Percentiles rank a stretch among this genome's conserved stretches.
Evolutionary conservation across 2,888 invertebrate genomes (phyloP).

Genomic region (Eupithecia subumbrata): DNA sequence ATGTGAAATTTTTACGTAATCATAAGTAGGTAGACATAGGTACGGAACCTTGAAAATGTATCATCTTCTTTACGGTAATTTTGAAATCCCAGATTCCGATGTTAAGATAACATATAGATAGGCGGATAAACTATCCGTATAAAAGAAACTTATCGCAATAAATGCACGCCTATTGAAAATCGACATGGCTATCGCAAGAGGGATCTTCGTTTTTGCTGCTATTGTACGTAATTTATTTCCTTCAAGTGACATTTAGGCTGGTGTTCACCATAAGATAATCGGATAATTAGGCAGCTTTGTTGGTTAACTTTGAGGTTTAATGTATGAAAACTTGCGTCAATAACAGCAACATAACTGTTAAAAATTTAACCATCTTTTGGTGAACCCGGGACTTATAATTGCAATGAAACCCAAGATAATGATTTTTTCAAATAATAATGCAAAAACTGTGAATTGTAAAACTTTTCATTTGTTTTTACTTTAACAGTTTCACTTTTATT

Average conservation of each 20-base stretch:
- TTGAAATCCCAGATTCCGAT: conserved; percentile 18
- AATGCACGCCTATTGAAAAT: conserved; percentile 20
- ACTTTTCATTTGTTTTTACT: too few relatives aligned
- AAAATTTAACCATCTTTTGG: too few relatives aligned
- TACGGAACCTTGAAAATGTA: neutral
- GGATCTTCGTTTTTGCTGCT: conserved; percentile 21
- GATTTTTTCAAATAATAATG: neutral
- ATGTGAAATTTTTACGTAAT: too few relatives aligned
- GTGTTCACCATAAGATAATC: too few relatives aligned
- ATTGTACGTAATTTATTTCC: conserved; percentile 26
- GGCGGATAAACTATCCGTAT: conserved; percentile 32
- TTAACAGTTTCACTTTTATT: too few relatives aligned
- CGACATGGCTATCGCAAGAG: conserved; percentile 22
- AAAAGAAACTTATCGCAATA: conserved; percentile 23
- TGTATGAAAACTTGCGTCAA: too few relatives aligned
- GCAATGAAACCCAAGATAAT: neutral
- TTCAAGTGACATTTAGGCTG: neutral
- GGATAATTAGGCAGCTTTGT: too few relatives aligned
- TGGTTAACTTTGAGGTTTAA: too few relatives aligned
- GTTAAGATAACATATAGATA: conserved; percentile 35
- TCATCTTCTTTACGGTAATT: conserved; percentile 7
- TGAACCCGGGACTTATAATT: neutral
- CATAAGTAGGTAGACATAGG: neutral
- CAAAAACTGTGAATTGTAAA: neutral
- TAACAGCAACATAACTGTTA: too few relatives aligned